Percentiles rank a stretch among this genome's conserved stretches.
Evolutionary conservation across 2,888 invertebrate species (phyloP).

Genomic region (Heterodera filipjevi): DNA sequence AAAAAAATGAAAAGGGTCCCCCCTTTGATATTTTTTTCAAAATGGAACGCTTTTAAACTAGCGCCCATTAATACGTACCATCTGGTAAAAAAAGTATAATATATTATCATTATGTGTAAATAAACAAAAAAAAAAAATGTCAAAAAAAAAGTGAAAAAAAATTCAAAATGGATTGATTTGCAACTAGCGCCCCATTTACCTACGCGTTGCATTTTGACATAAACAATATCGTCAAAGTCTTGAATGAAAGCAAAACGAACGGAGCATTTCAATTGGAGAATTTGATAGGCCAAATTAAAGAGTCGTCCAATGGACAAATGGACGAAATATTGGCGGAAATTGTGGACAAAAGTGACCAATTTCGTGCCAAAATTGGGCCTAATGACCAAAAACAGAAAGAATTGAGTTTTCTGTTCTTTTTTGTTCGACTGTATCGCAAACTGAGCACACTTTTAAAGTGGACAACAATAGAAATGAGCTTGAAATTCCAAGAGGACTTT

Average conservation of each 20-base stretch:
- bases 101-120: no score
- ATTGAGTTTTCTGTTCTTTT: background rate
- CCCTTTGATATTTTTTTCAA: no score
- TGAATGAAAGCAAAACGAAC: background rate
- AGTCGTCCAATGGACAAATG: background rate
- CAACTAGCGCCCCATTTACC: background rate
- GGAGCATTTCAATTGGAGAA: background rate
- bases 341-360: background rate
- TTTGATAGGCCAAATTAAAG: background rate
- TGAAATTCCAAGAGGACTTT: background rate
- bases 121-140: no score
- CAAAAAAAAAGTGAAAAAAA: no score
- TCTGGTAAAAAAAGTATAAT: no score
- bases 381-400: background rate
- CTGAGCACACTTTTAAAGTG: background rate
- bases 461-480: background rate
- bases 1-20: no score
- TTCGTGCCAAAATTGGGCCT: background rate
- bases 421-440: slow-evolving; percentile 8
- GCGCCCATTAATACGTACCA: no score
- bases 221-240: background rate
- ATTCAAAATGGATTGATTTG: no score
- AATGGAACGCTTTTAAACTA: no score
- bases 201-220: background rate
- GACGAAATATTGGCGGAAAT: background rate